Evolutionary conservation across 2,113 vertebrate genomes (phyloP).

Genomic region (Promerops cafer): DNA sequence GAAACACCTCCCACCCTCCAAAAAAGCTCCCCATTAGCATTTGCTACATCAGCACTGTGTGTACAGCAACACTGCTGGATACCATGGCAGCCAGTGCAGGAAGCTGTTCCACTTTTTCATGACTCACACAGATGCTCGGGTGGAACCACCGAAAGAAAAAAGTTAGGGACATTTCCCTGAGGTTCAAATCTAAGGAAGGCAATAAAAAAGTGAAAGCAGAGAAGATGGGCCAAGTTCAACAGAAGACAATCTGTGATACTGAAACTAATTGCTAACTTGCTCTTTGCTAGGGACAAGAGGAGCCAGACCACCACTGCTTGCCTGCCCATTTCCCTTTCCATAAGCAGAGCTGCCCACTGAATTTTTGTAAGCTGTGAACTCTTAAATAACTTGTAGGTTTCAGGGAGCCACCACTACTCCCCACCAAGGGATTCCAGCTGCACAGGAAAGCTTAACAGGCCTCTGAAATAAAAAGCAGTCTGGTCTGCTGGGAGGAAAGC

Average conservation of each 20-base stretch:
- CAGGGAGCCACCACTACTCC: background rate
- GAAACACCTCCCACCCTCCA: background rate
- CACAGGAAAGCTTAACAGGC: background rate
- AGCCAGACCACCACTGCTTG: background rate
- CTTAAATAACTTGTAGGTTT: accelerated
- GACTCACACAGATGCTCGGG: background rate
- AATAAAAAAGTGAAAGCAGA: background rate
- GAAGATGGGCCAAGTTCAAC: background rate
- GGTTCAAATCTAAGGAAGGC: background rate
- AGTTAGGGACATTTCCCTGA: background rate
- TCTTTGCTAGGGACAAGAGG: background rate
- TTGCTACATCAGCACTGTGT: background rate
- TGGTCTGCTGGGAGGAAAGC: background rate
- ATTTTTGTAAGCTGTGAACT: background rate
- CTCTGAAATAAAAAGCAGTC: background rate
- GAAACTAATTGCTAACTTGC: background rate
- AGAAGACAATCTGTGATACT: background rate
- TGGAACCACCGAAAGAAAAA: background rate
- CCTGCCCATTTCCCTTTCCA: background rate
- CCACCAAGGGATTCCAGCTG: background rate
- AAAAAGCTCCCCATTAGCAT: accelerated
- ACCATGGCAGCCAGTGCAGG: background rate
- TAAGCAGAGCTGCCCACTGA: background rate
- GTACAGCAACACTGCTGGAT: background rate
- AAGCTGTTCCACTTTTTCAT: background rate